phyloP scores from a whole-genome alignment of 2,113 vertebrate species.

The Oplegnathus fasciatus region DNA sequence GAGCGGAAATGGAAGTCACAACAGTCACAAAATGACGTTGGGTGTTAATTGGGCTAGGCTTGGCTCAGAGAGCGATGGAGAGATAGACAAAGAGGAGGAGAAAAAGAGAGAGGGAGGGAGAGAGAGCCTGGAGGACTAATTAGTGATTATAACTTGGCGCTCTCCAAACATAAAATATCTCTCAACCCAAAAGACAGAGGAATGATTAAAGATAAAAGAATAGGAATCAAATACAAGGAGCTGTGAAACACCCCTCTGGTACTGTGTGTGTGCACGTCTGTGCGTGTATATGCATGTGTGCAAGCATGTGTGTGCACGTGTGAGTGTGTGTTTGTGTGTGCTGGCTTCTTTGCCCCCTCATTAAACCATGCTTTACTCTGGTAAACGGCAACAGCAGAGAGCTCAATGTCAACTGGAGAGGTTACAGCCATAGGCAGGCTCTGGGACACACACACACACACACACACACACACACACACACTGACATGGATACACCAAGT shows the following conservation, averaged over 20 bases:
- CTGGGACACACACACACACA: slow-evolving; percentile 57
- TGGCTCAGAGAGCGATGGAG: slow-evolving; percentile 68
- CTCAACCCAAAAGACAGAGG: slow-evolving; percentile 81
- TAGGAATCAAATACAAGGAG: slow-evolving; percentile 78
- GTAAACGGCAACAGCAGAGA: slow-evolving; percentile 77
- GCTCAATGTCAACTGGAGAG: slow-evolving; percentile 77
- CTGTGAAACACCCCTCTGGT: slow-evolving; percentile 70
- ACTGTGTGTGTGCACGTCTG: slow-evolving; percentile 31
- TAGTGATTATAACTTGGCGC: slow-evolving; percentile 83
- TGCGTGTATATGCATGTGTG: slow-evolving; percentile 31
- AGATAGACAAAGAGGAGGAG: slow-evolving; percentile 65
- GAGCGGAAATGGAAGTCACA: slow-evolving; percentile 66
- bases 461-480: slow-evolving; percentile 47
- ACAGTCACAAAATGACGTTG: slow-evolving; percentile 70
- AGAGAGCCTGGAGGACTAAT: slow-evolving; percentile 85
- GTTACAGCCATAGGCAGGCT: slow-evolving; percentile 78
- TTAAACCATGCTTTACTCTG: slow-evolving; percentile 80
- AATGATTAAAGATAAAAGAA: slow-evolving; percentile 84
- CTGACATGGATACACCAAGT: slow-evolving; percentile 40
- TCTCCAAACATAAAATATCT: slow-evolving; percentile 85
- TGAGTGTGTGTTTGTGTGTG: slow-evolving; percentile 2
- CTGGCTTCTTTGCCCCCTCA: slow-evolving; percentile 70
- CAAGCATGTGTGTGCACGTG: slow-evolving; percentile 5
- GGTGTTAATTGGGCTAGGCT: slow-evolving; percentile 78
- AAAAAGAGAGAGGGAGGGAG: slow-evolving; percentile 45